A percentile compares a stretch with the other conserved stretches of the same genome.
Evolutionary conservation across 2,797 vertebrate genomes (phyloP).

Genomic region (Cossypha polioptera): DNA sequence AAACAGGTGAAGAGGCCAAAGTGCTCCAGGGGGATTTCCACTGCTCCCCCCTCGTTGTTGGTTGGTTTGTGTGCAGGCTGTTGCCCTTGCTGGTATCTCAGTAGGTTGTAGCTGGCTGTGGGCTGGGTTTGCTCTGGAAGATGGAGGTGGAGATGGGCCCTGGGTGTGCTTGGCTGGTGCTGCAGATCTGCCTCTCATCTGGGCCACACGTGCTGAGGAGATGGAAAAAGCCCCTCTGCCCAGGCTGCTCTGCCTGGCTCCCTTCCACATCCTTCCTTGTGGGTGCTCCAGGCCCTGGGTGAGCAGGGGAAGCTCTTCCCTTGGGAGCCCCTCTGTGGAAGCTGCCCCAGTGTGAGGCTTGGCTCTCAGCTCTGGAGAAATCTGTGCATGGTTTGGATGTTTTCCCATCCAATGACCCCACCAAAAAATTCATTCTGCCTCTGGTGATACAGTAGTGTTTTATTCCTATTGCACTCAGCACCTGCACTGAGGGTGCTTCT

Average conservation of each 20-base stretch:
- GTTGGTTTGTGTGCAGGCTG: not conserved
- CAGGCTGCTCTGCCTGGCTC: not conserved
- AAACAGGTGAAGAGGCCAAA: not conserved
- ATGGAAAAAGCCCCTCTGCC: not conserved
- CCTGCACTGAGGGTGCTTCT: not conserved
- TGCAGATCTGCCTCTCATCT: not conserved
- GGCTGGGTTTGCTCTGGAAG: not conserved
- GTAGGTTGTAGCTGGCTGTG: not conserved
- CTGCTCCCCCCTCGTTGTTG: not conserved
- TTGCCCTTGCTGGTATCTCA: not conserved
- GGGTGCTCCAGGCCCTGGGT: not conserved
- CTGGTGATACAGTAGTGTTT: not conserved
- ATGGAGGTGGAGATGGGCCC: not conserved
- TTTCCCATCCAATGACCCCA: not conserved
- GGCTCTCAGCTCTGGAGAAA: not conserved
- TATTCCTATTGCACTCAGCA: not conserved
- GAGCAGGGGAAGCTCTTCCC: not conserved
- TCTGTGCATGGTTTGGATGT: not conserved
- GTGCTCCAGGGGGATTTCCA: not conserved
- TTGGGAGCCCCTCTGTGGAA: not conserved
- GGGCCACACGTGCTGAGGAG: not conserved
- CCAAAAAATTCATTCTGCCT: not conserved
- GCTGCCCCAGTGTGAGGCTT: rapidly evolving
- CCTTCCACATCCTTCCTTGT: not conserved
- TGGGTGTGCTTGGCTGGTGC: not conserved